phyloP scores from a whole-genome alignment of 1,140 invertebrate species.

The Microvelia longipes region DNA sequence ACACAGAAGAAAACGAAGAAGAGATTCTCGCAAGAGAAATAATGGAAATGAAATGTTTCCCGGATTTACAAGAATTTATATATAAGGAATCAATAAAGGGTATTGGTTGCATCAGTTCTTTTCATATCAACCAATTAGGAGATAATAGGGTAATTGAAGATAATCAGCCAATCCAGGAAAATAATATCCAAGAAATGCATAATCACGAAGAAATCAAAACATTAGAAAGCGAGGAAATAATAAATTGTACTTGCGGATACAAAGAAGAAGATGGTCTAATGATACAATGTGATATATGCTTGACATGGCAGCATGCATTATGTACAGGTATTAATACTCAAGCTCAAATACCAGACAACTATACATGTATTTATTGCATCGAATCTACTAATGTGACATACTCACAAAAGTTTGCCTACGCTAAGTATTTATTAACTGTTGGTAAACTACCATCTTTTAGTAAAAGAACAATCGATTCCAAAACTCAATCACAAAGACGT shows the following conservation, averaged over 20 bases:
- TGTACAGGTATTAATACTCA: constrained; percentile 72
- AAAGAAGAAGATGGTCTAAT: constrained; percentile 84
- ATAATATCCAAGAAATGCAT: too few species aligned
- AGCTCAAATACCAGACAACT: constrained; percentile 71
- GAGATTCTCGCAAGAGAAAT: too few species aligned
- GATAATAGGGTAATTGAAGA: too few species aligned
- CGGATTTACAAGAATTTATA: too few species aligned
- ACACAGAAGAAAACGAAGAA: too few species aligned
- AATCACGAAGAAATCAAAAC: constrained; percentile 27
- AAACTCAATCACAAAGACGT: constrained; percentile 29
- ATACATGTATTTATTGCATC: constrained; percentile 73
- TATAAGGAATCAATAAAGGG: too few species aligned
- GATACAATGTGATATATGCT: constrained; percentile 78
- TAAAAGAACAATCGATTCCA: constrained; percentile 29
- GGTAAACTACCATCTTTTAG: constrained; percentile 49
- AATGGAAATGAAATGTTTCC: too few species aligned
- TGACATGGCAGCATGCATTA: constrained; percentile 85
- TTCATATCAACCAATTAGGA: too few species aligned
- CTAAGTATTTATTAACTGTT: constrained; percentile 74
- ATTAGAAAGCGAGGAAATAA: constrained; percentile 46
- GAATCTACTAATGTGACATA: constrained; percentile 54
- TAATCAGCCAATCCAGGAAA: too few species aligned
- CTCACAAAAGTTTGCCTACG: constrained; percentile 57
- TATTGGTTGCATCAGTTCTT: too few species aligned
- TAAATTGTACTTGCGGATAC: constrained; percentile 68